Conservation (phyloP, 1,140 invertebrate genomes). For the Orchestia grillus region DNA sequence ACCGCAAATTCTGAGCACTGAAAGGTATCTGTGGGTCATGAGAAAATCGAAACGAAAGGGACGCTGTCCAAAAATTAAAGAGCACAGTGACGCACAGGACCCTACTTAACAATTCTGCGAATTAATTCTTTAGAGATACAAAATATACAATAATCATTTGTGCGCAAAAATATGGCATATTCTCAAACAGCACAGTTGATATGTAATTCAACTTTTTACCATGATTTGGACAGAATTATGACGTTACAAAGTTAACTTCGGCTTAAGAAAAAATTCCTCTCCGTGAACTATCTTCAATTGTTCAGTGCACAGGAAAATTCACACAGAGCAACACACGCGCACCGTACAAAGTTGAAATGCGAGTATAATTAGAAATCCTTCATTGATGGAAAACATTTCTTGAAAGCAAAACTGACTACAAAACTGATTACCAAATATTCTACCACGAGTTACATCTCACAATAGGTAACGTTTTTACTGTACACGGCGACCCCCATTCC, state of each 20-base stretch:
- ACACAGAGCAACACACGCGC: background rate
- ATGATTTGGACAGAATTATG: background rate
- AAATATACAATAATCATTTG: background rate
- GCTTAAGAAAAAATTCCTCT: background rate
- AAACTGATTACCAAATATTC: too few species aligned
- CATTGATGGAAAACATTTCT: background rate
- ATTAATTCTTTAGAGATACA: background rate
- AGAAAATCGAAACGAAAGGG: background rate
- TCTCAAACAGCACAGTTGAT: background rate
- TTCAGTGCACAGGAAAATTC: background rate
- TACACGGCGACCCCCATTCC: too few species aligned
- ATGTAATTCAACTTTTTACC: background rate
- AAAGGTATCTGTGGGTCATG: background rate
- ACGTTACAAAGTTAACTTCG: background rate
- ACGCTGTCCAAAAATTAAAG: background rate
- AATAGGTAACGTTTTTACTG: background rate
- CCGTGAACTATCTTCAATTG: background rate
- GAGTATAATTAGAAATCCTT: background rate
- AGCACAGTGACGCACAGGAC: background rate
- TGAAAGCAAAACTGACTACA: too few species aligned
- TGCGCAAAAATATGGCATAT: too few species aligned
- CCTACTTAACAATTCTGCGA: background rate
- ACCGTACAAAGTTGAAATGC: background rate
- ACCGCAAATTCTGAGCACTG: background rate
- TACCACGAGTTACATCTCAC: too few species aligned